Conservation (phyloP, 2,888 invertebrate genomes). For the Chaitophorus viminalis region DNA sequence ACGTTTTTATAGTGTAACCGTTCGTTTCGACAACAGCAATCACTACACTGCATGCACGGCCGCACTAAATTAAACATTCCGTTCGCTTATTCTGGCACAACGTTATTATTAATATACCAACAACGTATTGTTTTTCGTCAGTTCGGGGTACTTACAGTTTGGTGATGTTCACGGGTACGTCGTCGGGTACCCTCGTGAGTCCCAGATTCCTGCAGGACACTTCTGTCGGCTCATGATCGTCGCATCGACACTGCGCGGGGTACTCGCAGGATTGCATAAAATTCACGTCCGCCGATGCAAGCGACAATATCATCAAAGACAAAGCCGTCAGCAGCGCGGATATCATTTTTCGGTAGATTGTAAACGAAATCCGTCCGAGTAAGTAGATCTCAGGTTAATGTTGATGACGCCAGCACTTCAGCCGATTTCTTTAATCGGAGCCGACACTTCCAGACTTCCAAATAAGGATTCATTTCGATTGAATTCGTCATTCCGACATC, state of each 20-base stretch:
- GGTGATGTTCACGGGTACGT: constrained; percentile 43
- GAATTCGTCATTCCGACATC: constrained; percentile 1
- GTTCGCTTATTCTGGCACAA: no score
- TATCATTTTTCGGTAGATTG: constrained; percentile 33
- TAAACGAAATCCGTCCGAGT: background rate
- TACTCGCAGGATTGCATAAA: constrained; percentile 51
- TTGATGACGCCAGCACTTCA: constrained; percentile 35
- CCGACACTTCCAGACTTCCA: constrained; percentile 57
- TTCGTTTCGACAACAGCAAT: no score
- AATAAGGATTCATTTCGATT: constrained; percentile 41
- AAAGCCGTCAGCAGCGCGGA: constrained; percentile 34
- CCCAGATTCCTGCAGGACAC: constrained; percentile 50
- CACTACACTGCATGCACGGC: no score
- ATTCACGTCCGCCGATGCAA: constrained; percentile 24
- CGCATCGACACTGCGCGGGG: constrained; percentile 45
- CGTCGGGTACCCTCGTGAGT: constrained; percentile 23
- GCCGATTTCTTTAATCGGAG: constrained; percentile 23
- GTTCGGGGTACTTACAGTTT: constrained; percentile 42
- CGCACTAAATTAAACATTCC: no score
- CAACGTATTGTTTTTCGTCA: no score
- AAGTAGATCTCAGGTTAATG: constrained; percentile 47
- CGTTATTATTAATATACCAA: no score
- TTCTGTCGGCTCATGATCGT: constrained; percentile 21
- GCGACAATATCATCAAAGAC: constrained; percentile 40
- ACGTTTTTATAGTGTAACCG: no score